phyloP scores from a whole-genome alignment of 2,113 vertebrate genomes.

The Silurus asotus region DNA sequence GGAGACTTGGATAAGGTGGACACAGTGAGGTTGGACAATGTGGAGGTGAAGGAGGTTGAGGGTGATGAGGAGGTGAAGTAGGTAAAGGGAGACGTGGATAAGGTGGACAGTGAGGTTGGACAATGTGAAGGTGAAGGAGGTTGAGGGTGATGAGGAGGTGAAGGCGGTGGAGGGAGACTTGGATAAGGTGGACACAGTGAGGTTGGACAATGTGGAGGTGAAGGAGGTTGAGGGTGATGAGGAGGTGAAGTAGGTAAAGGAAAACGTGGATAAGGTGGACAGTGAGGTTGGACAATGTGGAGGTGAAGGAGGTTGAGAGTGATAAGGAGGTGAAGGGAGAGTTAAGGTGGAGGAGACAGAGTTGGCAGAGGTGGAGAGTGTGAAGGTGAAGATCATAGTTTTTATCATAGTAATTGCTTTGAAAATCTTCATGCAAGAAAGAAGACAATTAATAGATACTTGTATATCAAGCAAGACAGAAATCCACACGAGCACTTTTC shows the following conservation, averaged over 20 bases:
- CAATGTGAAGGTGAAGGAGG: no score
- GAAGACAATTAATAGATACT: no score
- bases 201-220: background rate
- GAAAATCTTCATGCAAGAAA: no score
- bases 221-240: background rate
- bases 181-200: background rate
- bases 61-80: no score
- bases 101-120: no score
- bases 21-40: no score
- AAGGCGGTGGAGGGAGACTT: background rate
- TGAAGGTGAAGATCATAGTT: background rate
- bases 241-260: no score
- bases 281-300: no score
- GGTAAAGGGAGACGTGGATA: no score
- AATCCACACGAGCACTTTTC: background rate
- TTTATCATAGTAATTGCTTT: no score
- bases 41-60: background rate
- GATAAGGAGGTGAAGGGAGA: background rate
- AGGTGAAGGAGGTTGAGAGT: background rate
- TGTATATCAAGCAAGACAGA: background rate
- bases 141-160: background rate
- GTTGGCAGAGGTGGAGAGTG: background rate
- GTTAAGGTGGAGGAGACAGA: background rate
- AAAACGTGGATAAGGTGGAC: no score
- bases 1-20: background rate